Evolutionary conservation across 2,113 vertebrate genomes (phyloP), one percentile per base, ranked within the genome.

Genomic region (Syngnathoides biaculeatus): DNA sequence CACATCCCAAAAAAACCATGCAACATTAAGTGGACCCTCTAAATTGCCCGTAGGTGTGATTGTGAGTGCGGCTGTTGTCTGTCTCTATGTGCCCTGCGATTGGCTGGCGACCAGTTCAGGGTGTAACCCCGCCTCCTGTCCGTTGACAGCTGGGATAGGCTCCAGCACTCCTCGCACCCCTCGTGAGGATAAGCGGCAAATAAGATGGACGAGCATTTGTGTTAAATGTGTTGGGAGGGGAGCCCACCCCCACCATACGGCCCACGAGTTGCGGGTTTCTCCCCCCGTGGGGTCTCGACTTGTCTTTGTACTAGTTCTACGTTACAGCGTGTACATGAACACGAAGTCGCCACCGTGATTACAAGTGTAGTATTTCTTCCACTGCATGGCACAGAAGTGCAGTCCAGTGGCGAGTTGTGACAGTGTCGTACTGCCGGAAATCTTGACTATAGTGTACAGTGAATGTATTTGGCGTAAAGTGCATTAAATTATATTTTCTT

Each of bases 401-500:
- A 89, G 75, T 92, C 89, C 92, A 89, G 89, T 84, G 93, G 83
- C 84, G 87, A 91, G 89, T 92, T 90, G 92, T 93, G 92, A 94
- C 93, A 95, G 94, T 95, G 94, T 94, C 95, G 92, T 92, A 93
- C 93, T 93, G 93, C 93, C 94, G 92, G 92, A 94, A 91, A 87
- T 93, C 92, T 94, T 96, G 95, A 93, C 10, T 53, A 38, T 94
- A 87, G 92, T 95, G 93, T 95, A 94, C 94, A 95, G 94, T 95
- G 94, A 96, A 94, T 97, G 95, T 98, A 95, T 93, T 93, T 89
- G 75, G 93, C 95, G 92, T 96, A 92, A 94, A 96, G 94, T 96
- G 94, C 95, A 95, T 95, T 96, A 98, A 96, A 98, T 95, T 96
- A 95, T 97, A 96, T 97, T 98, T 97, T 96, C 94, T 81, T 97